A percentile compares a stretch with the other conserved stretches of the same genome.
These are phyloP conservation scores for Pseudococcus longispinus DNA, from an alignment of 2,888 invertebrate species.

Conservation along the genomic window DNA sequence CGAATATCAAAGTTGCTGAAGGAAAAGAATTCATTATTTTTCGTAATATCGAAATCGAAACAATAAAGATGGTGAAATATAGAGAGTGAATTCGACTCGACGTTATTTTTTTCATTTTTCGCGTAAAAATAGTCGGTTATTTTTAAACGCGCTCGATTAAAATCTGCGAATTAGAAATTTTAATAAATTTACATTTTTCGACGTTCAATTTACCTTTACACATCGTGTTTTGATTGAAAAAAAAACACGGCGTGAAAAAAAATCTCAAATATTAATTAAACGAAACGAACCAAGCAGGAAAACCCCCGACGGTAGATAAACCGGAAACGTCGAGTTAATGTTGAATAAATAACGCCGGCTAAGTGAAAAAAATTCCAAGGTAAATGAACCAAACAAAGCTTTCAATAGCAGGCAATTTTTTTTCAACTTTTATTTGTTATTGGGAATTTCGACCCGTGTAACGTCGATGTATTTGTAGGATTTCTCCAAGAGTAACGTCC, in stretches of 20 bases:
- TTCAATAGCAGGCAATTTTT: neutral
- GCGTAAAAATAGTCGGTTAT: neutral
- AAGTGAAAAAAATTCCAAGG: neutral
- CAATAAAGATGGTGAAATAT: neutral
- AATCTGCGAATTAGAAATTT: neutral
- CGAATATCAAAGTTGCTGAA: neutral
- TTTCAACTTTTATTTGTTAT: neutral
- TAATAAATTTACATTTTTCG: slow-evolving; percentile 4
- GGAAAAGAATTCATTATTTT: neutral
- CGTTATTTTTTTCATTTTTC: neutral
- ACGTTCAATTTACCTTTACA: neutral
- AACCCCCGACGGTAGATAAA: neutral
- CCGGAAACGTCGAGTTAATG: slow-evolving; percentile 13
- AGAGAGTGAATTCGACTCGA: neutral
- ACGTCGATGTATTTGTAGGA: neutral
- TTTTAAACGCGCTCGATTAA: neutral
- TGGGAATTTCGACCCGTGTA: neutral
- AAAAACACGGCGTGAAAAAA: neutral
- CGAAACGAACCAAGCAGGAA: neutral
- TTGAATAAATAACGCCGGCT: neutral
- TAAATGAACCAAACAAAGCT: slow-evolving; percentile 8
- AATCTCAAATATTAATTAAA: slow-evolving; percentile 5
- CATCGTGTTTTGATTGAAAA: neutral
- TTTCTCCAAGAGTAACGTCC: neutral
- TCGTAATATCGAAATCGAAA: neutral